Evolutionary conservation across 2,797 vertebrate species (phyloP).

Genomic region (Sciurus carolinensis): DNA sequence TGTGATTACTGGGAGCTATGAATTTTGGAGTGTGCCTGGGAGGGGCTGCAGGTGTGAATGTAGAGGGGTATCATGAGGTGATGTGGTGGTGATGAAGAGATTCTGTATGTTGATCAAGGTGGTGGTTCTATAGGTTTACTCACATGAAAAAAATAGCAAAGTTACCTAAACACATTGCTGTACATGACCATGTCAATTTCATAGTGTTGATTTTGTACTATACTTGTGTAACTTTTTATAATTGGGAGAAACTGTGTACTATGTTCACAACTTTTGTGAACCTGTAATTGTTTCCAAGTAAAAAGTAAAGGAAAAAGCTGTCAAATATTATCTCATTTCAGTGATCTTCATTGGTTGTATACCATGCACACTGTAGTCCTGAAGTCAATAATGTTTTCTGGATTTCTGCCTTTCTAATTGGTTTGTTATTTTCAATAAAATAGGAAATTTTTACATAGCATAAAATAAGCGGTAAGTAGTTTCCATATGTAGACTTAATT

Average conservation of each 20-base stretch:
- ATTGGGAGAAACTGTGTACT: neutral
- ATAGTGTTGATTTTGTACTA: too few species aligned
- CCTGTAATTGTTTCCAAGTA: neutral
- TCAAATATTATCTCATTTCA: neutral
- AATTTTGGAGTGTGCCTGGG: too few species aligned
- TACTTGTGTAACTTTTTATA: too few species aligned
- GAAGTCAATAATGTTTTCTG: neutral
- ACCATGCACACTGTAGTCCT: neutral
- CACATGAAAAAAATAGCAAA: too few species aligned
- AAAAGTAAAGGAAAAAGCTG: neutral
- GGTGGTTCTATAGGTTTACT: too few species aligned
- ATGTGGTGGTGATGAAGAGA: too few species aligned
- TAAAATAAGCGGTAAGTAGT: neutral
- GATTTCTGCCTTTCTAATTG: neutral
- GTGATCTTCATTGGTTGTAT: neutral
- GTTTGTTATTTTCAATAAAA: neutral
- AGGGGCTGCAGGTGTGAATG: too few species aligned
- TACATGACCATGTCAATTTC: too few species aligned
- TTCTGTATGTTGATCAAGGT: too few species aligned
- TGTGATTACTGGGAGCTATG: too few species aligned
- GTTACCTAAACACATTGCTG: too few species aligned
- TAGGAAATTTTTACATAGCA: neutral
- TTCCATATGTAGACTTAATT: neutral
- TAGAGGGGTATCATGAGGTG: too few species aligned
- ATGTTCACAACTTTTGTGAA: neutral